Percentiles rank a stretch among this genome's conserved stretches.
These are phyloP conservation scores for Etheostoma nigrum DNA, from an alignment of 2,797 vertebrate genomes.

Conservation along the genomic window DNA sequence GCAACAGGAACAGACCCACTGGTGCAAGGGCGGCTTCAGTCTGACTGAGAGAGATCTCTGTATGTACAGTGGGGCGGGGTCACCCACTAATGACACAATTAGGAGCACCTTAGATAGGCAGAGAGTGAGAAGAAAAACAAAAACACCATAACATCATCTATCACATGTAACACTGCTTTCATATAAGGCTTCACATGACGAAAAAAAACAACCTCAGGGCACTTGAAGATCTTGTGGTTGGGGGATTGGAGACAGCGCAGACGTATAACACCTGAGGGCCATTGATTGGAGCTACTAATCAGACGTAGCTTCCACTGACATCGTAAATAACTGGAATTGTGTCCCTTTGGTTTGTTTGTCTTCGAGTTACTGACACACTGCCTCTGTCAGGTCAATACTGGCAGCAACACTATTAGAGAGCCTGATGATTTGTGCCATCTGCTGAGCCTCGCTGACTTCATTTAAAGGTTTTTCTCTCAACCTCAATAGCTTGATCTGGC, in stretches of 20 bases:
- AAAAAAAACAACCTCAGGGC: conserved; percentile 8
- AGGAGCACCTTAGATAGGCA: too few species aligned
- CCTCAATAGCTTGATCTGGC: conserved; percentile 1
- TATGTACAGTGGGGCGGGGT: too few species aligned
- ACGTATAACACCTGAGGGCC: conserved; percentile 3
- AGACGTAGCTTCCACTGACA: conserved; percentile 8
- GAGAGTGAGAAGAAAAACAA: too few species aligned
- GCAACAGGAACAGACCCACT: too few species aligned
- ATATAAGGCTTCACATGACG: conserved; percentile 26
- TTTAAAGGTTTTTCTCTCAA: conserved; percentile 26
- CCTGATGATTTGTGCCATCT: conserved; percentile 35
- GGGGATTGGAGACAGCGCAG: background rate
- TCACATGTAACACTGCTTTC: conserved; percentile 53
- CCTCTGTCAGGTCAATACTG: conserved; percentile 7
- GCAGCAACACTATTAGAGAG: conserved; percentile 2
- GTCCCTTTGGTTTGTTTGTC: conserved; percentile 8
- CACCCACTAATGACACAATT: too few species aligned
- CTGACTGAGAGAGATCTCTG: too few species aligned
- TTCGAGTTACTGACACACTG: background rate
- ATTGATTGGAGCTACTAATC: conserved; percentile 25
- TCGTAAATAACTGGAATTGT: conserved; percentile 40
- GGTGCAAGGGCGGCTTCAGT: too few species aligned
- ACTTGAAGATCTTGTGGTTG: conserved; percentile 14
- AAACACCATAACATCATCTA: conserved; percentile 28
- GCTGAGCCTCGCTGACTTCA: conserved; percentile 23